Base-by-base conservation (phyloP, 2,797 vertebrate genomes). In the Lepilemur ruficaudatus region DNA sequence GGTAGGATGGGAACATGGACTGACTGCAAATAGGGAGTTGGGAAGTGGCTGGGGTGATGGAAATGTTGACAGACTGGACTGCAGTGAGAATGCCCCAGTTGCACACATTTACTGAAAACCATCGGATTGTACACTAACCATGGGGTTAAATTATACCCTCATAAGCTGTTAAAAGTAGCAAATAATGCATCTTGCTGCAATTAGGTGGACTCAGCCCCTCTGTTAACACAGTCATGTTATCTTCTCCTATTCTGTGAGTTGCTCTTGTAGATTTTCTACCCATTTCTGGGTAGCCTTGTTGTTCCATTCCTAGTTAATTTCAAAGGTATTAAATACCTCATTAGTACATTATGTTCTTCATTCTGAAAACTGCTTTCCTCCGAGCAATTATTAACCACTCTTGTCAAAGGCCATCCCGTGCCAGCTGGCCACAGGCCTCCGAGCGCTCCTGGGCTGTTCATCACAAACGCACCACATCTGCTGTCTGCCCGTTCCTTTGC, bases 151-250 rank as follows among this genome's bases (percentile, higher is more conserved):
- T 11, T 3, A 11, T 18, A 41, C 46, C 57, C 28, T 2, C 1
- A 5, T 52, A 32, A 65, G 41, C 12, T 52, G 18, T 67, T 28
- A 7, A 5, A 52, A 41, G 9, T 2, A 23, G 38, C 38, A 18
- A 11, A 12, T n/a, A 2, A 3, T 3, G 1, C 6, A 1, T 13
- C 10, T 43, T 12, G 3, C n/a, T 11, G n/a, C 43, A 18, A 12
- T n/a, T 2, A 8, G 8, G 6, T 4, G 22, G 41, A 48, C 5
- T 61, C 3, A 0, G 22, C 5, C 11, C 13, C 35, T 67, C 35
- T 2, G 0, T 23, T 12, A 59, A 22, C 14, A 0, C 0, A 10
- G 17, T 4, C 46, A 4, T 0, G 0, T 22, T 22, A 1, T 14
- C 63, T 1, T 55, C 22, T 46, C n/a, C 55, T 2, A 6, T n/a